A percentile compares a stretch with the other conserved stretches of the same genome.
These are phyloP conservation scores for Neoaliturus tenellus DNA, from an alignment of 2,888 invertebrate species.

Conservation along the genomic window DNA sequence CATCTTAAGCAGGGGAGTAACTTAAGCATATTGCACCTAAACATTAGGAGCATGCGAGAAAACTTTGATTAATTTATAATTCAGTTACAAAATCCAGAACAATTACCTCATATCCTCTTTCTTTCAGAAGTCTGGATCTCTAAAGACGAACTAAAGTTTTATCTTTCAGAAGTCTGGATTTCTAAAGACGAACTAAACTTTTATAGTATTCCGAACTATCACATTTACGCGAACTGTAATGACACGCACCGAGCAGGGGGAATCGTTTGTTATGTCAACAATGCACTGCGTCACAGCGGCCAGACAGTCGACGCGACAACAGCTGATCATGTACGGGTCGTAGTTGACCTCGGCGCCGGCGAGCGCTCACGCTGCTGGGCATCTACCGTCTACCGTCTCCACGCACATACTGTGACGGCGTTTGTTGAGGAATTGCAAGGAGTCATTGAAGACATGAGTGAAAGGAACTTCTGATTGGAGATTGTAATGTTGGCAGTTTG, in stretches of 20 bases:
- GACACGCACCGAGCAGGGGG: conserved; percentile 3
- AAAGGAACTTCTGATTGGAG: not conserved
- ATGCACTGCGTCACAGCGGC: not conserved
- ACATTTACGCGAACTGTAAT: conserved; percentile 1
- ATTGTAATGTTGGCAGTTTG: not conserved
- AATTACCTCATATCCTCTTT: conserved; percentile 12
- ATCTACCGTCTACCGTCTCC: not conserved
- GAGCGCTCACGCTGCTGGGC: not conserved
- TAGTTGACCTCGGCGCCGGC: not conserved
- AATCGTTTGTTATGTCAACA: not conserved
- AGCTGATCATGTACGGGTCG: not conserved
- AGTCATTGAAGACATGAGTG: not conserved
- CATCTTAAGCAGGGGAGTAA: no score
- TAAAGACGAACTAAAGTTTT: not conserved
- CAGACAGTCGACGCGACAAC: not conserved
- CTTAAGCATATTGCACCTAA: no score
- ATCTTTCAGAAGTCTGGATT: conserved; percentile 41
- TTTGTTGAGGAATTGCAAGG: not conserved
- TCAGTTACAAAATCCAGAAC: not conserved
- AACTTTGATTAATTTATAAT: conserved; percentile 24
- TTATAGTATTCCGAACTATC: not conserved
- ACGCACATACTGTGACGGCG: not conserved
- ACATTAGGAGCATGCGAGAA: conserved; percentile 13
- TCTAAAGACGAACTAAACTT: not conserved
- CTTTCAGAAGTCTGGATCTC: conserved; percentile 39